Evolutionary conservation across 1,140 invertebrate genomes (phyloP).

Genomic region (Nephila pilipes): DNA sequence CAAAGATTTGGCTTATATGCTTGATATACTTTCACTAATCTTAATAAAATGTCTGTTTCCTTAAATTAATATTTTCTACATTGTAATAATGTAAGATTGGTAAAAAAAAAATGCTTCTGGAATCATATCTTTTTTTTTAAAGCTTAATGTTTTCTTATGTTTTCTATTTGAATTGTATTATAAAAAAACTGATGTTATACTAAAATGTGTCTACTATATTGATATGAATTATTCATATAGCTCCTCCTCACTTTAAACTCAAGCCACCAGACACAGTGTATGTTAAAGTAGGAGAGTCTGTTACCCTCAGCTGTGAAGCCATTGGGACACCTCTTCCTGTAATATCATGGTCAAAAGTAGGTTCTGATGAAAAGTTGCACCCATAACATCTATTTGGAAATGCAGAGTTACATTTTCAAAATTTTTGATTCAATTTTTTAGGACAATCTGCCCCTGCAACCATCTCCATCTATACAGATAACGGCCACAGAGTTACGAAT

Average conservation of each 20-base stretch:
- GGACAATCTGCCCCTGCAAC: constrained; percentile 84
- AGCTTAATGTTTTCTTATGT: not conserved
- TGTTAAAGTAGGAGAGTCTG: constrained; percentile 95
- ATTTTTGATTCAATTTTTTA: constrained; percentile 1
- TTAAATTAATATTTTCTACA: too few species aligned
- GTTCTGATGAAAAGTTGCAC: not conserved
- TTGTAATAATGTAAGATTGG: too few species aligned
- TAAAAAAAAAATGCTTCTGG: too few species aligned
- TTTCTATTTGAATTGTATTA: not conserved
- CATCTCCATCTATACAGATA: constrained; percentile 87
- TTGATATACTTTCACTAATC: too few species aligned
- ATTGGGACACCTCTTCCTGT: constrained; percentile 85
- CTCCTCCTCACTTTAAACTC: constrained; percentile 93
- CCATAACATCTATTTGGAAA: not conserved
- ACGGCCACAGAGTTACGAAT: constrained; percentile 95
- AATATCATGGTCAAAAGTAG: constrained; percentile 78
- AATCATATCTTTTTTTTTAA: not conserved
- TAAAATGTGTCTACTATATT: not conserved
- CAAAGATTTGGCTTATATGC: too few species aligned
- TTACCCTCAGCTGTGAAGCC: constrained; percentile 96
- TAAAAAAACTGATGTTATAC: not conserved
- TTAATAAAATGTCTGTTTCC: too few species aligned
- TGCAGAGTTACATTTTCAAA: too few species aligned
- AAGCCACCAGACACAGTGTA: constrained; percentile 96
- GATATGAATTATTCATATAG: constrained; percentile 79